A percentile compares a stretch with the other conserved stretches of the same genome.
These are phyloP conservation scores for Drosophila birchii DNA, from an alignment of 2,888 invertebrate species.

Conservation along the genomic window DNA sequence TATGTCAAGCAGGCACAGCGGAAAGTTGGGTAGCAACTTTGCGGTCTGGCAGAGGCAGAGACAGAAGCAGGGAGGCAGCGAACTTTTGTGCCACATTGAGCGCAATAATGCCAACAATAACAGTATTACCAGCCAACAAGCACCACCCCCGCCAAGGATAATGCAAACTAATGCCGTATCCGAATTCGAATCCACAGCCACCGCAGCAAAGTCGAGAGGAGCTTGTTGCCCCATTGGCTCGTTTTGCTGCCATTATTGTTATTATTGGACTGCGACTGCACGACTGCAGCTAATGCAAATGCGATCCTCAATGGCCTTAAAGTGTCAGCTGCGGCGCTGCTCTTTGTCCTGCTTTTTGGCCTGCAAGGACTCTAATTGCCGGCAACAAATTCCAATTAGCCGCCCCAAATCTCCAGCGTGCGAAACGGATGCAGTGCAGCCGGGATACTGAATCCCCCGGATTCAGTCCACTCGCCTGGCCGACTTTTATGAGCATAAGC, in stretches of 20 bases:
- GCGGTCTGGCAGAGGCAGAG: conserved; percentile 51
- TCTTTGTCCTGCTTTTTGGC: conserved; percentile 46
- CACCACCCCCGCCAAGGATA: conserved; percentile 48
- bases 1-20: conserved; percentile 58
- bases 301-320: conserved; percentile 59
- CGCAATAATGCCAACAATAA: conserved; percentile 64
- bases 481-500: conserved; percentile 45
- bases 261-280: conserved; percentile 24
- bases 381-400: conserved; percentile 54
- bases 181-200: neutral
- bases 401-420: conserved; percentile 28
- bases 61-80: conserved; percentile 19
- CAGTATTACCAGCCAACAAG: conserved; percentile 50
- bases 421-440: conserved; percentile 22
- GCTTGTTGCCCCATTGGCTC: conserved; percentile 33
- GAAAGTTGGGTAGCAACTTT: conserved; percentile 58
- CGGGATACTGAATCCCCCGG: conserved; percentile 1
- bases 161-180: conserved; percentile 71
- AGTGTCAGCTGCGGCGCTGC: conserved; percentile 56
- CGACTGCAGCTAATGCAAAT: conserved; percentile 33
- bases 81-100: conserved; percentile 65
- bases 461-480: conserved; percentile 19
- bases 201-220: conserved; percentile 54
- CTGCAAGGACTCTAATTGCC: conserved; percentile 53
- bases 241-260: conserved; percentile 39